These are phyloP conservation scores for Trichosurus vulpecula DNA, from an alignment of 2,797 vertebrate genomes.

Conservation along the genomic window DNA sequence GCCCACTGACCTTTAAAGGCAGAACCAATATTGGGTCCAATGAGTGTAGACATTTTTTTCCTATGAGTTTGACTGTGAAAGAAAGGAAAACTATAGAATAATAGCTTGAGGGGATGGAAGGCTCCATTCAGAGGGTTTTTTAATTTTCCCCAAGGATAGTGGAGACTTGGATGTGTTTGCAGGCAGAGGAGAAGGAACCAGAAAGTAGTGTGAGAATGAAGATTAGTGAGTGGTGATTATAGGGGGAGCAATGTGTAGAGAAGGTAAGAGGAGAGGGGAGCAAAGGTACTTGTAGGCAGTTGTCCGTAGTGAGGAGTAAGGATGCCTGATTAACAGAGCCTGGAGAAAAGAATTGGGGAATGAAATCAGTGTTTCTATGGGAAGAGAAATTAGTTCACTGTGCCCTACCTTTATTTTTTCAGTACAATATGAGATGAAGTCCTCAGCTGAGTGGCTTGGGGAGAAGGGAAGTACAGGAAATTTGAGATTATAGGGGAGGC, in stretches of 20 bases:
- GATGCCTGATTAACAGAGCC: not conserved
- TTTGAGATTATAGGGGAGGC: not conserved
- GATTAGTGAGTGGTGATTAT: not conserved
- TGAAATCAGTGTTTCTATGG: not conserved
- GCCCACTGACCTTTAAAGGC: not conserved
- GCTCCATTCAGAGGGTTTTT: not conserved
- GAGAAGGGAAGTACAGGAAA: not conserved
- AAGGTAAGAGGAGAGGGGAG: not conserved
- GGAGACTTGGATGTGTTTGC: not conserved
- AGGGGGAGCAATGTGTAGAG: not conserved
- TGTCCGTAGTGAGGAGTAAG: not conserved
- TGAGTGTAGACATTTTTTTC: not conserved
- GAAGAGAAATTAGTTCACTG: not conserved
- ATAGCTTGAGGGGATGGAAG: not conserved
- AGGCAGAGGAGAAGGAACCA: not conserved
- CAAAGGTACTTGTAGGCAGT: not conserved
- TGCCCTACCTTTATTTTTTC: not conserved
- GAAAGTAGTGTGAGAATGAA: not conserved
- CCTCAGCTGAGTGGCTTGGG: not conserved
- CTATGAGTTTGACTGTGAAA: not conserved
- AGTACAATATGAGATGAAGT: not conserved
- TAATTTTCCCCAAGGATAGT: not conserved
- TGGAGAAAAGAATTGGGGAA: not conserved
- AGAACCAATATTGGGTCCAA: not conserved
- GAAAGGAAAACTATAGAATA: not conserved